Evolutionary conservation across 2,113 vertebrate species (phyloP).

Genomic region (Sylvietta virens): DNA sequence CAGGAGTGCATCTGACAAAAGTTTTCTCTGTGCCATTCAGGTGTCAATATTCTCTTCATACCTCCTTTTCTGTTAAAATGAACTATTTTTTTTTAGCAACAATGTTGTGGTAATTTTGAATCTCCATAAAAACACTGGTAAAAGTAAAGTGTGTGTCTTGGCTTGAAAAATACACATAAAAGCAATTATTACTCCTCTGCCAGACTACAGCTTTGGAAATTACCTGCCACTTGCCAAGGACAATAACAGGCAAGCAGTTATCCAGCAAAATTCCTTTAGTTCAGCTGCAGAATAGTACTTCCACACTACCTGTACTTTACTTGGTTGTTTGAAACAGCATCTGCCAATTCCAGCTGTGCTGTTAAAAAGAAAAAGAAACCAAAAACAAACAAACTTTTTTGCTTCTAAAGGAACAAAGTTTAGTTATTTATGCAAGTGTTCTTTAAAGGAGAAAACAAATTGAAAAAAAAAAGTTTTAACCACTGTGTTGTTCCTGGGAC

Average conservation of each 20-base stretch:
- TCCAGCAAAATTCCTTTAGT: background rate
- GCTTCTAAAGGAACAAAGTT: background rate
- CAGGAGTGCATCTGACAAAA: conserved; percentile 3
- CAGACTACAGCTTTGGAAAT: background rate
- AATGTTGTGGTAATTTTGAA: background rate
- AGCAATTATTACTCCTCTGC: background rate
- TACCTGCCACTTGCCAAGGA: background rate
- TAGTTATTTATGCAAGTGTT: background rate
- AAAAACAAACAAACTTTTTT: background rate
- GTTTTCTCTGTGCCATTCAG: background rate
- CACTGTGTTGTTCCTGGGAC: background rate
- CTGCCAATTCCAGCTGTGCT: background rate
- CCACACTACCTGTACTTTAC: background rate
- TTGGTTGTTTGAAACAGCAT: background rate
- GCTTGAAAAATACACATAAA: conserved; percentile 18
- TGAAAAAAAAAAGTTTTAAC: background rate
- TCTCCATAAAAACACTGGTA: background rate
- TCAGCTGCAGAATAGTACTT: background rate
- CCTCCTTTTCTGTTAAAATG: background rate
- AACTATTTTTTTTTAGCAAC: background rate
- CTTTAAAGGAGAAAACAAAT: background rate
- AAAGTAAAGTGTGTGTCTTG: background rate
- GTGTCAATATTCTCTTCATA: background rate
- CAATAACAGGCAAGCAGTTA: background rate
- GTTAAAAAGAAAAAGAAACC: background rate